These are phyloP conservation scores for Himantopus leucocephalus DNA, from an alignment of 2,113 vertebrate species.

Conservation along the genomic window DNA sequence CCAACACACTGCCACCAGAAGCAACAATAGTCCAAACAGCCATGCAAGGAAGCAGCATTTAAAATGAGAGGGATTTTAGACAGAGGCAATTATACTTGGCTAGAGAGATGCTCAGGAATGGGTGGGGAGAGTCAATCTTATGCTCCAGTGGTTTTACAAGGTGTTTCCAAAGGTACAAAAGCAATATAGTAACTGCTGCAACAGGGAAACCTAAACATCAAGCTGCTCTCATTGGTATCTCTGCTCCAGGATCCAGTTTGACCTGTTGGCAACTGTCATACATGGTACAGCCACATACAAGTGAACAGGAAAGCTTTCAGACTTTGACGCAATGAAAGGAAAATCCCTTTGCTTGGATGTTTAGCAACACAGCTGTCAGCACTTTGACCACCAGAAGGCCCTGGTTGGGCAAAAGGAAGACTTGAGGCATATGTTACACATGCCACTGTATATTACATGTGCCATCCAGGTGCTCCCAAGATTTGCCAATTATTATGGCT, in stretches of 20 bases:
- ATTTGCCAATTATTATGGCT: neutral
- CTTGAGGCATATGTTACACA: rapidly evolving
- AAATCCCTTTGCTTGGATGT: neutral
- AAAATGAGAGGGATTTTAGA: neutral
- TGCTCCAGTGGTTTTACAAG: neutral
- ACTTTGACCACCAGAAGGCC: neutral
- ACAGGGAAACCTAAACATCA: neutral
- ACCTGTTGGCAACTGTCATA: neutral
- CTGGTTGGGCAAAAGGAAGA: neutral
- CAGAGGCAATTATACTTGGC: neutral
- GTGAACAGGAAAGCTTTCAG: neutral
- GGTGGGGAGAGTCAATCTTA: neutral
- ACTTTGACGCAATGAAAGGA: neutral
- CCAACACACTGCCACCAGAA: neutral
- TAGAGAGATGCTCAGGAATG: neutral
- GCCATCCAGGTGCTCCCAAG: neutral
- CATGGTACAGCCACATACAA: rapidly evolving
- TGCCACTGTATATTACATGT: neutral
- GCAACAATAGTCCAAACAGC: neutral
- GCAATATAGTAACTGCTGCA: neutral
- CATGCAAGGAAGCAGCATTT: neutral
- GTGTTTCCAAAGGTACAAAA: neutral
- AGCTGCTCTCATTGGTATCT: neutral
- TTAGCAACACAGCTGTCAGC: neutral
- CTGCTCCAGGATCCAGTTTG: neutral